Base-by-base conservation (phyloP, 2,888 invertebrate genomes). In the Mesoligia furuncula region DNA sequence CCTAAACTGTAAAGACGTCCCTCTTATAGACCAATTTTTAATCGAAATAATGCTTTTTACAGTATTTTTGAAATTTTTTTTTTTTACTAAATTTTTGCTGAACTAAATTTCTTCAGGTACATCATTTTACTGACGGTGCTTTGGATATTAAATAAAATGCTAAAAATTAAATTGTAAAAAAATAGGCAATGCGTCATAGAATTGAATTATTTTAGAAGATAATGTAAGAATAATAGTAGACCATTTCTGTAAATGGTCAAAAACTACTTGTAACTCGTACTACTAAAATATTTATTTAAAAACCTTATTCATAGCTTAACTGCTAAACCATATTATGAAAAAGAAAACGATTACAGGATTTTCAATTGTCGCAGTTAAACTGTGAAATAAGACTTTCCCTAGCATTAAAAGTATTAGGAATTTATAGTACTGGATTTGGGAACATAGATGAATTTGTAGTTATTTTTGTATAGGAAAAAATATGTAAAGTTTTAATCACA, bases 391-490 rank as follows among this genome's bases (percentile, higher is more conserved):
- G 80, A 82, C 77, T 75, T 75, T 84, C 59, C 51, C 73, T 88
- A 88, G 80, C 83, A 69, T 80, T 81, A 71, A 73, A 85, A 79
- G 65, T 82, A 80, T 72, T 83, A 87, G 83, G 72, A 83, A 86
- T 80, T 75, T 81, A 87, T 80, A 74, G 79, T 83, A 78, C 90
- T 92, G 91, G 89, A 89, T 88, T 90, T 89, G 93, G 93, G 93
- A 93, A 90, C 93, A 93, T 93, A 92, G 91, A 90, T 81, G 78
- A 88, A 88, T 81, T 88, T 88, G 90, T 93, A 91, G 91, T 88
- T 91, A 91, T 93, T 93, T 92, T 90, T 91, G 27, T 91, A 89
- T 91, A 91, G 88, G 67, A 81, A 66, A 71, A 79, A 76, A 68
- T 15, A 68, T 72, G 51, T 67, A 75, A 85, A 31, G 72, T 71